Evolutionary conservation across 1,140 invertebrate genomes (phyloP).

Genomic region (Scaptomyza graminum): DNA sequence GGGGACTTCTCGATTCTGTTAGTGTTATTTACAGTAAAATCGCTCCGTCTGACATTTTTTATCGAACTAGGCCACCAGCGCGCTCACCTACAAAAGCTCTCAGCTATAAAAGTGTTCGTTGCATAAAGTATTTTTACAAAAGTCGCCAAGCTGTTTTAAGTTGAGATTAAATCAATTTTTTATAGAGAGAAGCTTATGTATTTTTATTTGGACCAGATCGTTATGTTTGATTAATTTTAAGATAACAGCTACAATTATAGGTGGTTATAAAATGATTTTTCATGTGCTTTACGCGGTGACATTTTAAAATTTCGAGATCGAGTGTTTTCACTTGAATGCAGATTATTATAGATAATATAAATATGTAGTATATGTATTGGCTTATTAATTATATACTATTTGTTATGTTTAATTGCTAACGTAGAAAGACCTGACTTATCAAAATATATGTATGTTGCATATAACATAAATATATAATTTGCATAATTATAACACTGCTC

Average conservation of each 20-base stretch:
- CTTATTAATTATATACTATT: background rate
- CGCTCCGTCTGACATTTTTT: too few relatives aligned
- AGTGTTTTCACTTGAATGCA: slow-evolving; percentile 8
- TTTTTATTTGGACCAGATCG: slow-evolving; percentile 28
- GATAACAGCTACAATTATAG: slow-evolving; percentile 16
- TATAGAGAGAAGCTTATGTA: slow-evolving; percentile 7
- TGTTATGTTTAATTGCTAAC: slow-evolving; percentile 8
- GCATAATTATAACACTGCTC: slow-evolving; percentile 21
- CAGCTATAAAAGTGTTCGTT: background rate
- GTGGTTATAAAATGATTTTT: slow-evolving; percentile 5
- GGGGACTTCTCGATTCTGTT: too few relatives aligned
- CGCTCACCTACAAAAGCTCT: background rate
- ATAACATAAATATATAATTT: slow-evolving; percentile 21
- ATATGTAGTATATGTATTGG: slow-evolving; percentile 4
- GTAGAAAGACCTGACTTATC: slow-evolving; percentile 28
- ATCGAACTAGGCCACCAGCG: too few relatives aligned
- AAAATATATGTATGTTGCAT: slow-evolving; percentile 21
- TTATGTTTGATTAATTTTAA: slow-evolving; percentile 20
- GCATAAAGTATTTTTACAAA: too few relatives aligned
- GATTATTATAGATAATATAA: background rate
- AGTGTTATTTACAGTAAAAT: too few relatives aligned
- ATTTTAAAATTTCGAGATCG: background rate
- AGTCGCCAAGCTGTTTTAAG: background rate
- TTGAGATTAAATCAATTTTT: background rate
- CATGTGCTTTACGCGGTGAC: background rate